Base-by-base conservation (phyloP, 2,797 vertebrate species). In the Pipistrellus kuhlii region DNA sequence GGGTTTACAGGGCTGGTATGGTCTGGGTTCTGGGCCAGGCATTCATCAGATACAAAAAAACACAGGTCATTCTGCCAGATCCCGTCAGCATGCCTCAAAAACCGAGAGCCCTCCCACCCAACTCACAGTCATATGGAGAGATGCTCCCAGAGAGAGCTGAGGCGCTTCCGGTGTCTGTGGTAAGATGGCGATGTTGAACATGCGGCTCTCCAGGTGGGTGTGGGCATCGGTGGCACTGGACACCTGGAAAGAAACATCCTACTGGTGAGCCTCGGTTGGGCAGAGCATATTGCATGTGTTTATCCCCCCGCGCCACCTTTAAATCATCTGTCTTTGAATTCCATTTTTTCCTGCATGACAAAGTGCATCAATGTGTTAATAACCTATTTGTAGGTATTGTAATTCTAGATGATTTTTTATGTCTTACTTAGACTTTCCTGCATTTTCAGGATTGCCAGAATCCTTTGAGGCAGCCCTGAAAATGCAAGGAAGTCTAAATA, bases 41-140 rank as follows among this genome's bases (percentile, higher is more conserved):
- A 41, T 59, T 76, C 48, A 38, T 38, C 59, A 8, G 13, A 87
- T 53, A 27, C 1, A 15, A 25, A 75, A 89, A 83, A 44, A 44
- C 44, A n/a, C 44, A 85, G 44, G 30, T 32, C 51, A 25, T 1
- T 11, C 25, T 2, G 41, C 75, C 23, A 88, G 57, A 66, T 55
- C 55, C 13, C 6, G 25, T 35, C 12, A 41, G 5, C 1, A 1
- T 2, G 11, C 51, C 55, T 89, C 20, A 2, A 38, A n/a, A 81
- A 15, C 10, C 27, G 8, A 0, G 0, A 30, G 14, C 13, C 23
- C 3, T 53, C 25, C 72, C 32, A 12, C 25, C 98, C 86, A 51
- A 97, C 99, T 99, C 98, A 99, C 99, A 18, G 99, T 99, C 98
- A 99, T 98, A 95, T 99, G 99, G 10, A 99, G 98, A 83, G 99